Conservation (phyloP, 2,888 invertebrate species). For the Hydrotaea cyrtoneurina region DNA sequence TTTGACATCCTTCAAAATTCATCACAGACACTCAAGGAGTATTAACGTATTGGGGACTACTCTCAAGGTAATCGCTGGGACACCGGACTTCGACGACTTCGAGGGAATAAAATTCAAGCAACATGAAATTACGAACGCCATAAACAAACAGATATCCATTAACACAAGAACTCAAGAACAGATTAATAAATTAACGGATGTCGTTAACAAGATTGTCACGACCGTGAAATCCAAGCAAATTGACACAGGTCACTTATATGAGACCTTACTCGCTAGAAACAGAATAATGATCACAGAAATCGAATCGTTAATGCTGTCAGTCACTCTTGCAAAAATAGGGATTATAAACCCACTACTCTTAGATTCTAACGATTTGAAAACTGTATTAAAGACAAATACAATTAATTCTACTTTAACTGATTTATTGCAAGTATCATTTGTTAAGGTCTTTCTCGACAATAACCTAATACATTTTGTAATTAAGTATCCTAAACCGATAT, state of each 20-base stretch:
- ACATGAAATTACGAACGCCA: not conserved
- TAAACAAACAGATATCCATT: too few relatives aligned
- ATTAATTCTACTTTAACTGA: constrained; percentile 54
- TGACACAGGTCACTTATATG: constrained; percentile 49
- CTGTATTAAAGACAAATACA: constrained; percentile 37
- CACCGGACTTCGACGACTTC: not conserved
- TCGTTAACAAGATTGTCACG: constrained; percentile 44
- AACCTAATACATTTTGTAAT: constrained; percentile 45
- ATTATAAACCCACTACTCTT: constrained; percentile 10
- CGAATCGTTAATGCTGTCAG: not conserved
- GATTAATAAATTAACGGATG: not conserved
- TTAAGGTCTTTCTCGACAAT: too few relatives aligned
- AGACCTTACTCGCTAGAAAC: constrained; percentile 54
- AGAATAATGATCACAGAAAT: constrained; percentile 39
- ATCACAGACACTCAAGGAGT: constrained; percentile 37
- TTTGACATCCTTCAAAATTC: constrained; percentile 24
- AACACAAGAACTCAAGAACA: constrained; percentile 3
- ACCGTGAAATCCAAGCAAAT: constrained; percentile 33
- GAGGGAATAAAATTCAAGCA: not conserved
- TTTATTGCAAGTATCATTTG: constrained; percentile 37
- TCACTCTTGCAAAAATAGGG: not conserved
- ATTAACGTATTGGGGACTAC: constrained; percentile 36
- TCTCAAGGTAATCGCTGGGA: constrained; percentile 30
- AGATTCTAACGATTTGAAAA: not conserved
- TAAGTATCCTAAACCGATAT: constrained; percentile 39